Percentiles rank a stretch among this genome's conserved stretches.
phyloP scores from a whole-genome alignment of 2,113 vertebrate genomes.

The Dicentrarchus labrax region DNA sequence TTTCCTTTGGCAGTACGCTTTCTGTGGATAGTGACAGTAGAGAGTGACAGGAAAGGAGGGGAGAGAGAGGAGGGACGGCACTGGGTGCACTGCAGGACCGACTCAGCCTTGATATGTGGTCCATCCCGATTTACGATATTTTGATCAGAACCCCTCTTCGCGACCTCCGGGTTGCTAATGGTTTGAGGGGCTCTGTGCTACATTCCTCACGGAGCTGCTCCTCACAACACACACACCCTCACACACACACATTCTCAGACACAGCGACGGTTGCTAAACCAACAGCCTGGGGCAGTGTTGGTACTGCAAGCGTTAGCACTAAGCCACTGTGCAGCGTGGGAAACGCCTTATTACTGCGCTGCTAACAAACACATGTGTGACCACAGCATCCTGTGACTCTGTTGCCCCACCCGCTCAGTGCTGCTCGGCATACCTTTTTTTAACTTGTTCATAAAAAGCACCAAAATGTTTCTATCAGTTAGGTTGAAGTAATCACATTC shows the following conservation, averaged over 20 bases:
- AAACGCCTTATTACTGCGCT: conserved; percentile 22
- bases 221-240: conserved; percentile 11
- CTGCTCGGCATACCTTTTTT: not conserved
- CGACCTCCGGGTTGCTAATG: conserved; percentile 27
- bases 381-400: not conserved
- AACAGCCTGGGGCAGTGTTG: conserved; percentile 67
- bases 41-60: too few species aligned
- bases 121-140: conserved; percentile 20
- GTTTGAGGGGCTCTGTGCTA: conserved; percentile 39
- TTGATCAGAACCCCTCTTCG: not conserved
- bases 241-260: conserved; percentile 77
- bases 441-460: not conserved
- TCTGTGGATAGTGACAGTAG: too few species aligned
- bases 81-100: too few species aligned
- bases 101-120: too few species aligned
- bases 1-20: too few species aligned
- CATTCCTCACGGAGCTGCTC: conserved; percentile 60
- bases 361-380: not conserved
- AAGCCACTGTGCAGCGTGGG: conserved; percentile 59
- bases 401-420: not conserved
- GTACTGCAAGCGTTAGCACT: conserved; percentile 57
- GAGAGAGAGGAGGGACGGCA: too few species aligned
- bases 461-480: not conserved
- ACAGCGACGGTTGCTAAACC: conserved; percentile 74
- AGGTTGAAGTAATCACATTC: too few species aligned